Base-by-base conservation (phyloP, 1,140 invertebrate species). In the Gerris buenoi region DNA sequence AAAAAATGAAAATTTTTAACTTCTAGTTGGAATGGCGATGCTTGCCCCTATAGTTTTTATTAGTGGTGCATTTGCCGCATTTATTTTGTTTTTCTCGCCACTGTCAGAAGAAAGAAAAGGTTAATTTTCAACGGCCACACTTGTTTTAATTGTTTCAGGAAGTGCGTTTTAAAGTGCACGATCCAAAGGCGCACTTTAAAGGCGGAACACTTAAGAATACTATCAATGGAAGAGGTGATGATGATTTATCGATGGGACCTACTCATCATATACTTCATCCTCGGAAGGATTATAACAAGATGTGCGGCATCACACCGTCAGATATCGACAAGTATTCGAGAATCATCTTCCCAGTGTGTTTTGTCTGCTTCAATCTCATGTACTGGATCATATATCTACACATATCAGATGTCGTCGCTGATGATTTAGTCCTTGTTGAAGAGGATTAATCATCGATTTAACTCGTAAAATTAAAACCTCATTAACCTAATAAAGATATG, bases 311-410 rank as follows among this genome's bases (percentile, higher is more conserved):
- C 67, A 94, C 91, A 70, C 91, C 93, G 61, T 93, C 90, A 74
- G 93, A 95, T 82, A 95, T 97, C 78, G 93, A 97, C 84, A 97
- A 95, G 80, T 95, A 96, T 76, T 94, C 91, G 33, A 85, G 93
- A 74, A 94, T 95, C 77, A 90, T 95, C 73, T 96, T 96, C 79
- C 93, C 93, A 5, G 92, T 97, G 62, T 95, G 92, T 81, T 97
- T 97, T 82, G 89, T 95, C 70, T 95, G 93, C 79, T 97, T 97
- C 84, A 96, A 97, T 79, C 84, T 96, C 64, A 95, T 95, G 92
- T 96, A 97, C 79, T 97, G 93, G 93, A 94, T 95, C 77, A 95
- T 96, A 73, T 96, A 96, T 76, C 81, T 95, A 71, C 92, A 95
- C 83, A 94, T 96, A 75, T 94, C 91, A 73, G 92, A 94, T 81